Evolutionary conservation across 2,113 vertebrate genomes (phyloP).

Genomic region (Tylochromis polylepis): DNA sequence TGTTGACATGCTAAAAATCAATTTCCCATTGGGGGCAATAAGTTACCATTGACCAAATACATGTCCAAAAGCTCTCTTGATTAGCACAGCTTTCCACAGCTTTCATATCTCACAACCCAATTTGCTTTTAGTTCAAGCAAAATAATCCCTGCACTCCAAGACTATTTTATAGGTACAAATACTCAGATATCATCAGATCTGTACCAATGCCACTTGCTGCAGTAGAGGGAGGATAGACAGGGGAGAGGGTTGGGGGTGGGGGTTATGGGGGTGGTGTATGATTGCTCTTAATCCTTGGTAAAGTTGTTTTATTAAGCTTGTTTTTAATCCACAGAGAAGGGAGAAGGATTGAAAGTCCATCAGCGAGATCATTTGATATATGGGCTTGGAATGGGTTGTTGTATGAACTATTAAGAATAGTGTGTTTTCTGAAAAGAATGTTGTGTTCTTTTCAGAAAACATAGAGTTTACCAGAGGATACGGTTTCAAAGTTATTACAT

Average conservation of each 20-base stretch:
- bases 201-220: neutral
- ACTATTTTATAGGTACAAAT: neutral
- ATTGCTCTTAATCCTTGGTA: slow-evolving; percentile 55
- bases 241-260: neutral
- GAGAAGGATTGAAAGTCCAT: slow-evolving; percentile 3
- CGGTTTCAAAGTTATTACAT: neutral
- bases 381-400: neutral
- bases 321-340: slow-evolving; percentile 57
- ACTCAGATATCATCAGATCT: neutral
- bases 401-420: neutral
- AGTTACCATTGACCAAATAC: neutral
- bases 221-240: neutral
- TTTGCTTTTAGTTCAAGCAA: neutral
- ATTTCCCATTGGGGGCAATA: too few species aligned
- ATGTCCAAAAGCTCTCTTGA: neutral
- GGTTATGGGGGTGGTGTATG: slow-evolving; percentile 33
- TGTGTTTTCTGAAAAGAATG: too few species aligned
- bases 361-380: slow-evolving; percentile 22
- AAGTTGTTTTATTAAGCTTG: slow-evolving; percentile 63
- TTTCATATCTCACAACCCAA: neutral
- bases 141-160: neutral
- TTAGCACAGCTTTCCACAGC: neutral
- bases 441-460: slow-evolving; percentile 27
- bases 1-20: too few species aligned
- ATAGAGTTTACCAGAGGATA: neutral